Conservation (phyloP, 2,888 invertebrate genomes). For the Thalpophila matura region DNA sequence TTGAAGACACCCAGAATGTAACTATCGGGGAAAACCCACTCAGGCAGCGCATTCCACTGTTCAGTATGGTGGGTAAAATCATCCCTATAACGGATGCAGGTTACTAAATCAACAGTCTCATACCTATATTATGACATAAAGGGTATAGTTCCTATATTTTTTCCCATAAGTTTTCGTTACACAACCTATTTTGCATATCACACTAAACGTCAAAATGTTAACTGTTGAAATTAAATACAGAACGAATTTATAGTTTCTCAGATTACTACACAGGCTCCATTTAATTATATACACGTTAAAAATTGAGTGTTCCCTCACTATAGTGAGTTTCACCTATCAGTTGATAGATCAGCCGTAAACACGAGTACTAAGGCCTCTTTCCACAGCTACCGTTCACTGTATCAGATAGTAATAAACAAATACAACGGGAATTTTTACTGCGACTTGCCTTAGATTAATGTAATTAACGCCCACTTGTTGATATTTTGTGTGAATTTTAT, state of each 20-base stretch:
- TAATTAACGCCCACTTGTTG: slow-evolving; percentile 77
- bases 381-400: slow-evolving; percentile 71
- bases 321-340: slow-evolving; percentile 49
- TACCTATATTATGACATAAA: no score
- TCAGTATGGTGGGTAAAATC: no score
- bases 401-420: slow-evolving; percentile 74
- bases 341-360: slow-evolving; percentile 63
- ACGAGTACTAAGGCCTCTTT: slow-evolving; percentile 56
- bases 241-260: slow-evolving; percentile 30
- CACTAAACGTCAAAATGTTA: slow-evolving; percentile 7
- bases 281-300: slow-evolving; percentile 44
- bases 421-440: slow-evolving; percentile 75
- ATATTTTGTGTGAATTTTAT: slow-evolving; percentile 53
- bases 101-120: no score
- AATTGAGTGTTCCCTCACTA: slow-evolving; percentile 56
- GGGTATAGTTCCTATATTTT: no score
- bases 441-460: slow-evolving; percentile 67
- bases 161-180: no score
- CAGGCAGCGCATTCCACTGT: no score
- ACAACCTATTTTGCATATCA: slow-evolving; percentile 2
- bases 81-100: no score
- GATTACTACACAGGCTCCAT: slow-evolving; percentile 22
- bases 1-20: no score
- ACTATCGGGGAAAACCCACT: no score
- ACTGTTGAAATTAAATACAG: slow-evolving; percentile 7